phyloP scores from a whole-genome alignment of 1,140 invertebrate species.

The Drosophila sp. region DNA sequence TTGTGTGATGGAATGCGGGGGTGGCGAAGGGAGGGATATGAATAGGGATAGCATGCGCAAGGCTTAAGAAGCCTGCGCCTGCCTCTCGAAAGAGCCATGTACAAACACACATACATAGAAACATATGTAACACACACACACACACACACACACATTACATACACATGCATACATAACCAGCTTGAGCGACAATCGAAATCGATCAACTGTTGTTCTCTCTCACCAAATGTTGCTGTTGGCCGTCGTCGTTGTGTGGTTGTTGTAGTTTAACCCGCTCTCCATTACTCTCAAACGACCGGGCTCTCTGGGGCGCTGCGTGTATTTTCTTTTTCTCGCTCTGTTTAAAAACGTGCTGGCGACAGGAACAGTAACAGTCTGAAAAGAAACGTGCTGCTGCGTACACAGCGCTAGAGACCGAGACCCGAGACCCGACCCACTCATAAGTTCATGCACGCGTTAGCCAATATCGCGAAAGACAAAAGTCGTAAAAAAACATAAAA shows the following conservation, averaged over 20 bases:
- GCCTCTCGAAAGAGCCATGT: neutral
- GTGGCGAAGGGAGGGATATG: neutral
- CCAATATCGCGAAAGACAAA: slow-evolving; percentile 48
- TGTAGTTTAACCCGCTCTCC: slow-evolving; percentile 9
- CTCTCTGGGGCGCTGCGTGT: slow-evolving; percentile 30
- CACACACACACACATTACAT: neutral
- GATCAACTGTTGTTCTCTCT: slow-evolving; percentile 26
- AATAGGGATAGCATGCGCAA: neutral
- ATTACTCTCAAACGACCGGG: slow-evolving; percentile 10
- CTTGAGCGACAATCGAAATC: slow-evolving; percentile 17
- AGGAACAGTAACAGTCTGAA: slow-evolving; percentile 77
- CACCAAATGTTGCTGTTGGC: slow-evolving; percentile 20
- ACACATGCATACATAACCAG: slow-evolving; percentile 6
- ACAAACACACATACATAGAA: neutral
- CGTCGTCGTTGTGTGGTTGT: slow-evolving; percentile 3
- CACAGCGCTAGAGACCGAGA: too few species aligned
- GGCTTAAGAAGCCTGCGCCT: slow-evolving; percentile 32
- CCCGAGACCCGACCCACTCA: neutral
- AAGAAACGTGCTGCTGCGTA: slow-evolving; percentile 68
- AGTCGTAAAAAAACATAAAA: slow-evolving; percentile 58
- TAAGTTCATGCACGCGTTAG: slow-evolving; percentile 67
- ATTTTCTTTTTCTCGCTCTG: slow-evolving; percentile 54
- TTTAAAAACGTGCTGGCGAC: slow-evolving; percentile 74
- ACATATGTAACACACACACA: slow-evolving; percentile 1
- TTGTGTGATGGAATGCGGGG: too few species aligned